Percentiles rank a stretch among this genome's conserved stretches.
These are phyloP conservation scores for Brenthis hecate DNA, from an alignment of 2,888 invertebrate genomes.

Conservation along the genomic window DNA sequence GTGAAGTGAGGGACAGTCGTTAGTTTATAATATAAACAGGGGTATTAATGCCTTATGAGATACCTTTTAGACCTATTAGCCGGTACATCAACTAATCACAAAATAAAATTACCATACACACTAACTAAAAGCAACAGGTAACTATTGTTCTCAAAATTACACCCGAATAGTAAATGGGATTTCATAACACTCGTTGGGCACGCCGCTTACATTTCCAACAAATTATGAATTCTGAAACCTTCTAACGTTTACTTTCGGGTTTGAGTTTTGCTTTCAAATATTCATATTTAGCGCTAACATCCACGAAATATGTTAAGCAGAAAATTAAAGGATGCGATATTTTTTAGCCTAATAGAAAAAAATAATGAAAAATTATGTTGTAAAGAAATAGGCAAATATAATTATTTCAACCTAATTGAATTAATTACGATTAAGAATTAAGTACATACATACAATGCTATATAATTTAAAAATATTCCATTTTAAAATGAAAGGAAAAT, in stretches of 20 bases:
- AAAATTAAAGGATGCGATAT: too few relatives aligned
- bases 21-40: too few relatives aligned
- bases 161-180: background rate
- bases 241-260: slow-evolving; percentile 29
- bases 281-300: slow-evolving; percentile 17
- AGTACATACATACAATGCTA: too few relatives aligned
- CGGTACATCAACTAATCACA: too few relatives aligned
- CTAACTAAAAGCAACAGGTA: background rate
- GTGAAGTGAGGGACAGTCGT: too few relatives aligned
- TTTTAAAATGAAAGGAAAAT: too few relatives aligned
- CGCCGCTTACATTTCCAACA: background rate
- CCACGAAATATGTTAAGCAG: slow-evolving; percentile 4
- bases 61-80: too few relatives aligned
- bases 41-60: too few relatives aligned
- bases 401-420: too few relatives aligned
- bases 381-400: background rate
- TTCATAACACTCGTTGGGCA: background rate
- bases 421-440: too few relatives aligned
- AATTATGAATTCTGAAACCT: slow-evolving; percentile 34
- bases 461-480: too few relatives aligned
- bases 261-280: slow-evolving; percentile 28
- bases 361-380: background rate
- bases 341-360: too few relatives aligned
- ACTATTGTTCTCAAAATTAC: background rate
- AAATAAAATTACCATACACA: background rate